phyloP scores from a whole-genome alignment of 2,113 vertebrate genomes.

The Callocephalon fimbriatum region DNA sequence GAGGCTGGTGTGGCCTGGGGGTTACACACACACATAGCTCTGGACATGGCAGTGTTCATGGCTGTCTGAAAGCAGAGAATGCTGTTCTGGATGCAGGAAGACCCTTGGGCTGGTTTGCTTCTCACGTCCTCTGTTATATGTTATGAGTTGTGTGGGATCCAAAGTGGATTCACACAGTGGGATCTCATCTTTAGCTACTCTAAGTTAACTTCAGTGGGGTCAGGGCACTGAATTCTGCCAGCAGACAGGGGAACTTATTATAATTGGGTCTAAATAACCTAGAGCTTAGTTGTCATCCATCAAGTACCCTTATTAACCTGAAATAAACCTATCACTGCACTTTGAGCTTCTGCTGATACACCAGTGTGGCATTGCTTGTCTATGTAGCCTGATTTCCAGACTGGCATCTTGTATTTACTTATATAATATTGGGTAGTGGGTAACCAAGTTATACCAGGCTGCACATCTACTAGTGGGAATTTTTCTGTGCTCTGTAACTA shows the following conservation, averaged over 20 bases:
- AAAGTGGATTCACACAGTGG: background rate
- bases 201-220: background rate
- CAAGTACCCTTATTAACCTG: background rate
- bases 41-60: background rate
- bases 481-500: background rate
- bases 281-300: background rate
- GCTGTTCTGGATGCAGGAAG: background rate
- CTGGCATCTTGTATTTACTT: background rate
- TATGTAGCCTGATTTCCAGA: background rate
- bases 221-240: background rate
- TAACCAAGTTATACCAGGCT: background rate
- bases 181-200: background rate
- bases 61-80: background rate
- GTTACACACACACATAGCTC: background rate
- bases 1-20: background rate
- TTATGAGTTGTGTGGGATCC: background rate
- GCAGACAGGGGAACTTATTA: background rate
- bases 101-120: background rate
- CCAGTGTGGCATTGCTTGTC: background rate
- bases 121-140: fast-evolving
- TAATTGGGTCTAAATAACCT: background rate
- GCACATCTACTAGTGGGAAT: background rate
- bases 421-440: too few relatives aligned
- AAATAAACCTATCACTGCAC: background rate
- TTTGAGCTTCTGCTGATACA: background rate